phyloP scores from a whole-genome alignment of 2,113 vertebrate genomes.

The Cathartes aura region DNA sequence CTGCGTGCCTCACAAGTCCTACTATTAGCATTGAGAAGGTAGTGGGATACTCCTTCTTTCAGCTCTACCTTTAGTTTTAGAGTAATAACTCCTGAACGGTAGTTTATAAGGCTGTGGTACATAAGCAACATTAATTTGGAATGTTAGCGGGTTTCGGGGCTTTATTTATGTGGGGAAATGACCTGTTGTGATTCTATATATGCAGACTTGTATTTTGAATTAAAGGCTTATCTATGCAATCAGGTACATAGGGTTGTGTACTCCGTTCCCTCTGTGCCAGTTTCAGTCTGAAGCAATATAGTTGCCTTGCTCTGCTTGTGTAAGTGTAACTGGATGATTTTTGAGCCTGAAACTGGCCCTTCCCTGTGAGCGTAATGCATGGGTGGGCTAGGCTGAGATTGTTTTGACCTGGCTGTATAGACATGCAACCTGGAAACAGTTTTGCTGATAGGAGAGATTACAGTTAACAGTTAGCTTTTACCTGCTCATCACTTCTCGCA shows the following conservation, averaged over 20 bases:
- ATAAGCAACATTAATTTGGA: neutral
- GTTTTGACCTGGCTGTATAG: neutral
- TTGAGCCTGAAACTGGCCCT: neutral
- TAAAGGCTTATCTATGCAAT: neutral
- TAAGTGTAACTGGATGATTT: neutral
- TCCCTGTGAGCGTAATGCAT: neutral
- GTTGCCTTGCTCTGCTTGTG: neutral
- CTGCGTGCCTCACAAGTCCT: neutral
- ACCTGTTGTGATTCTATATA: neutral
- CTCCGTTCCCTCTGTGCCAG: neutral
- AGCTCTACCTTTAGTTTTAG: neutral
- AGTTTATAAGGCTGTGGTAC: neutral
- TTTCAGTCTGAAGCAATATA: neutral
- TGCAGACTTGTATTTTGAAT: neutral
- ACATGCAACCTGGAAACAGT: neutral
- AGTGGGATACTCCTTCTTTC: neutral
- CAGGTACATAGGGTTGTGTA: accelerated
- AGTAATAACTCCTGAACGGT: neutral
- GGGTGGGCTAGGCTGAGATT: neutral
- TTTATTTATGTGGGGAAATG: neutral
- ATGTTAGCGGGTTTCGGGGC: neutral
- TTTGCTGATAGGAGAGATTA: neutral
- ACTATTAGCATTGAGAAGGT: neutral
- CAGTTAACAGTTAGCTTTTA: neutral
- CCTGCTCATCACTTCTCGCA: neutral